A percentile compares a stretch with the other conserved stretches of the same genome.
These are phyloP conservation scores for Mobula hypostoma DNA, from an alignment of 2,113 vertebrate genomes.

Conservation along the genomic window DNA sequence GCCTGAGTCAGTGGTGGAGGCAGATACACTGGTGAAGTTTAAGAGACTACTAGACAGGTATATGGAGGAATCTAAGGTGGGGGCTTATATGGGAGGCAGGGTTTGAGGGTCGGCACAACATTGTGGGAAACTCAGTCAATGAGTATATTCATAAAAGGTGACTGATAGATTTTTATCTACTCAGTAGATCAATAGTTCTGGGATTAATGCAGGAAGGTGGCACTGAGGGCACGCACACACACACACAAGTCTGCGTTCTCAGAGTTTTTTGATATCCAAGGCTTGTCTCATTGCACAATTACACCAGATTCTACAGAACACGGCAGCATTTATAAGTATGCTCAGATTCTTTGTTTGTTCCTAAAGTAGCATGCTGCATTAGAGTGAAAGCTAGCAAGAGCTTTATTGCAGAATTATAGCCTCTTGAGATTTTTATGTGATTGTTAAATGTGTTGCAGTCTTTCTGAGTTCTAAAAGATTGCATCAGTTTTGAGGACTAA, in stretches of 20 bases:
- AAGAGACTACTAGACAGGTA: too few species aligned
- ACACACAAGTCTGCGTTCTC: not conserved
- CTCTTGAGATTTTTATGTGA: not conserved
- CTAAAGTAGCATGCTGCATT: not conserved
- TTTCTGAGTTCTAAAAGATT: not conserved
- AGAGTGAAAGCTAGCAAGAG: not conserved
- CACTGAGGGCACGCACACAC: not conserved
- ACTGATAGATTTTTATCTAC: too few species aligned
- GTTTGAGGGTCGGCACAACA: too few species aligned
- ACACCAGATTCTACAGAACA: too few species aligned
- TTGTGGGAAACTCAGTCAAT: too few species aligned
- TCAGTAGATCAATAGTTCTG: too few species aligned
- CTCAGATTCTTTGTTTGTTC: not conserved
- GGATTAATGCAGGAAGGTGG: too few species aligned
- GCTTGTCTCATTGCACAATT: not conserved
- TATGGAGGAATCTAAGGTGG: too few species aligned
- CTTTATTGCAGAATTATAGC: not conserved
- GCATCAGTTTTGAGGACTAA: not conserved
- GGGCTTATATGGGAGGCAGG: too few species aligned
- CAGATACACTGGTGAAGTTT: too few species aligned
- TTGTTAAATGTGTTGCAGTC: slow-evolving; percentile 1
- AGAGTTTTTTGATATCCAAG: not conserved
- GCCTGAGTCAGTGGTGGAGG: too few species aligned
- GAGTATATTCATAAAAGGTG: too few species aligned
- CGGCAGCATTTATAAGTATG: not conserved